phyloP scores from a whole-genome alignment of 2,113 vertebrate genomes.

The Gopherus flavomarginatus region DNA sequence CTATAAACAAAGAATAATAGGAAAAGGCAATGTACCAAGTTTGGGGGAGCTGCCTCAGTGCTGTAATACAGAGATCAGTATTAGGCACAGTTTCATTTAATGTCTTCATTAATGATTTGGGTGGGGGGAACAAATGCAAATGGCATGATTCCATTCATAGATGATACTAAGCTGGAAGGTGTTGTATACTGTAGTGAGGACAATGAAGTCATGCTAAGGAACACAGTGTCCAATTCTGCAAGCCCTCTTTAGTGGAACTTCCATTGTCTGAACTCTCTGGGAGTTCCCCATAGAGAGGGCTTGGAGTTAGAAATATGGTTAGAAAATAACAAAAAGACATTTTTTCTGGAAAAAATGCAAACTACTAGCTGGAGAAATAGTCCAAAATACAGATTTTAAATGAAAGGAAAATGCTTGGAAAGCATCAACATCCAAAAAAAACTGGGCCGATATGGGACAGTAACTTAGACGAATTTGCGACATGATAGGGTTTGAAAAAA shows the following conservation, averaged over 20 bases:
- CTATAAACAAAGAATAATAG: background rate
- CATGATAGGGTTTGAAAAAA: background rate
- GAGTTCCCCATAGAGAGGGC: background rate
- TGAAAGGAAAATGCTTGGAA: background rate
- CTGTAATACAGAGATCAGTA: accelerated
- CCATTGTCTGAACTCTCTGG: background rate
- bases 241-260: background rate
- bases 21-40: background rate
- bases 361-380: background rate
- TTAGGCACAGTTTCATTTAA: background rate
- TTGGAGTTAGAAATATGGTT: background rate
- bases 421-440: background rate
- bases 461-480: background rate
- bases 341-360: background rate
- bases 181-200: no score
- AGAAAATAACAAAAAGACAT: background rate
- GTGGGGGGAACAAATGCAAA: no score
- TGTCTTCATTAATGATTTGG: background rate
- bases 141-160: background rate
- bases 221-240: no score
- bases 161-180: background rate
- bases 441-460: background rate
- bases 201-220: background rate
- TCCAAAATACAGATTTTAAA: background rate
- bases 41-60: background rate